Percentiles rank a stretch among this genome's conserved stretches.
phyloP scores from a whole-genome alignment of 2,797 vertebrate species.

The Cyclopterus lumpus region DNA sequence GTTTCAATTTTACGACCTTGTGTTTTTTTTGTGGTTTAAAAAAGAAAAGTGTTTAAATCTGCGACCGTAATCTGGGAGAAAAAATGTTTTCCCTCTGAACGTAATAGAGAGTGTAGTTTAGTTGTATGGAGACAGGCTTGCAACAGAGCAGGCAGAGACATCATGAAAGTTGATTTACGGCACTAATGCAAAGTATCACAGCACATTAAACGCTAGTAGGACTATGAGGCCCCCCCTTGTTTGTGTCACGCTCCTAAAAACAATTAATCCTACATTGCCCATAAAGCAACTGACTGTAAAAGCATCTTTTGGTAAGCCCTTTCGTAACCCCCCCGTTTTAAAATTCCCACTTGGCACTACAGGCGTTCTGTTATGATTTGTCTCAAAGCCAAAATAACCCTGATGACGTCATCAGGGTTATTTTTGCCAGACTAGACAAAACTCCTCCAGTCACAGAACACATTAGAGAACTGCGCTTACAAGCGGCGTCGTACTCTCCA shows the following conservation, averaged over 20 bases:
- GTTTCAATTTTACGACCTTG: background rate
- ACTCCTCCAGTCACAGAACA: background rate
- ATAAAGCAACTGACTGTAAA: background rate
- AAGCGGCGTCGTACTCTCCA: background rate
- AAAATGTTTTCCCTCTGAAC: background rate
- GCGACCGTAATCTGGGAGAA: background rate
- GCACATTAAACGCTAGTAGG: background rate
- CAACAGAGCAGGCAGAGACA: constrained; percentile 9
- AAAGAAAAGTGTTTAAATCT: background rate
- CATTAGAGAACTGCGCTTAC: background rate
- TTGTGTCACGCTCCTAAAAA: background rate
- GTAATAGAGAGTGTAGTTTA: background rate
- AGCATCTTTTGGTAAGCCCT: background rate
- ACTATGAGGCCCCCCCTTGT: background rate
- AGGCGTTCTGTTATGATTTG: background rate
- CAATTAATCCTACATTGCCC: background rate
- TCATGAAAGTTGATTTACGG: background rate
- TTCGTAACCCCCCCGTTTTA: background rate
- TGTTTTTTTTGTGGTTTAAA: background rate
- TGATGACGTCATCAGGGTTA: background rate
- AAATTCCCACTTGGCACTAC: background rate
- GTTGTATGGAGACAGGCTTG: background rate
- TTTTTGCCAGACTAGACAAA: background rate
- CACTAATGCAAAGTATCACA: background rate
- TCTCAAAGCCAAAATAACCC: background rate